A percentile compares a stretch with the other conserved stretches of the same genome.
Conservation (phyloP, 2,797 vertebrate species). For the Pagetopsis macropterus region DNA sequence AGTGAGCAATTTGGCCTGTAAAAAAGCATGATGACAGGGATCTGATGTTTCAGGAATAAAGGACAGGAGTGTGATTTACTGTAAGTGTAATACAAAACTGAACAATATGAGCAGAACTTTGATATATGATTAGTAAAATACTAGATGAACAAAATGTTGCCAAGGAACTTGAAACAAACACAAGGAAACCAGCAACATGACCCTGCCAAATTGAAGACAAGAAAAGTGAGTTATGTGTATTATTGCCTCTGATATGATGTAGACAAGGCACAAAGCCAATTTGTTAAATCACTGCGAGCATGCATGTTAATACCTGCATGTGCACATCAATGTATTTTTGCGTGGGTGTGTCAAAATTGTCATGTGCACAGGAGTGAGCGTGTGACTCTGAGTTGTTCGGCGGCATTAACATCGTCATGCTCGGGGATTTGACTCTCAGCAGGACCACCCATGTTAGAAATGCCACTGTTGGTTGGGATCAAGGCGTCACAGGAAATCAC, state of each 20-base stretch:
- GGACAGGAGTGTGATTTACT: not conserved
- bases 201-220: not conserved
- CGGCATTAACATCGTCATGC: slow-evolving; percentile 43
- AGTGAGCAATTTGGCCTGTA: slow-evolving; percentile 40
- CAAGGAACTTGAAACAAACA: not conserved
- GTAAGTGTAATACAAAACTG: not conserved
- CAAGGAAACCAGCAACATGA: not conserved
- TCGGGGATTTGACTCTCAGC: slow-evolving; percentile 36
- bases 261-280: not conserved
- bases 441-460: slow-evolving; percentile 71
- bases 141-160: not conserved
- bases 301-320: not conserved
- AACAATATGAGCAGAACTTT: not conserved
- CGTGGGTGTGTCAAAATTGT: not conserved
- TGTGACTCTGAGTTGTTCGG: slow-evolving; percentile 32
- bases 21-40: slow-evolving; percentile 35
- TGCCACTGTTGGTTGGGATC: slow-evolving; percentile 45
- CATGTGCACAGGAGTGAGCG: slow-evolving; percentile 24
- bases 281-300: not conserved
- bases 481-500: slow-evolving; percentile 35
- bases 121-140: not conserved
- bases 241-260: not conserved
- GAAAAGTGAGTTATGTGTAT: not conserved
- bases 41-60: slow-evolving; percentile 28
- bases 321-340: not conserved